Base-by-base conservation (phyloP, 2,113 vertebrate species). In the Holacanthus passer region DNA sequence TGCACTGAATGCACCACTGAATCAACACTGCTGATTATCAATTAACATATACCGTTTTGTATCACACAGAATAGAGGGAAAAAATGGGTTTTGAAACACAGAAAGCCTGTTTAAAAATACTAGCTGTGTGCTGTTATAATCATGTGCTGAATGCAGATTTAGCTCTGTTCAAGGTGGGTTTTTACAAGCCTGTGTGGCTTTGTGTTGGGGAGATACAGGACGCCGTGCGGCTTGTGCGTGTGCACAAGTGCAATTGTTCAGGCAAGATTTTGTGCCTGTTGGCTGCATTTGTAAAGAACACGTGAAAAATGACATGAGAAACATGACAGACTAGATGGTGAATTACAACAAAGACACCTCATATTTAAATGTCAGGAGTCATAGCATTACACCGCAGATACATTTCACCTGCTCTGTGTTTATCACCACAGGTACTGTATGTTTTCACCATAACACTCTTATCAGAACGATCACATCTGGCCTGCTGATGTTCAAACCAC, bases 21-120 rank as follows among this genome's bases (percentile, higher is more conserved):
- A 94, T 93, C 94, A 95, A 95, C 93, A 93, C 90, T 91, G 92
- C 91, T 94, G 94, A 94, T 95, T 94, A 94, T 94, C 92, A 94
- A 94, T 94, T 94, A 95, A 91, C 93, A 92, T 93, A 92, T 91
- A 93, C 63, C 82, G 84, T 92, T 92, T 90, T 94, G 91, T 93
- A 87, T 86, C 82, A 43, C 81, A 72, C 80, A 92, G 87, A 89
- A 90, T 87, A 84, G 88, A 83, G 77, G 80, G 76, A 24, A 67
- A 85, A 83, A 90, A 89, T 68, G 79, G 80, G 47, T 82, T 88
- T 88, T 83, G 77, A 92, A 87, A 74, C 78, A 84, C 74, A 81
- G 80, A 86, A 90, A 87, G 86, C 79, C 82, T 70, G 82, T 81
- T 90, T 85, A 88, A 86, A 90, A 88, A 88, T 68, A 87, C 82